Evolutionary conservation across 2,113 vertebrate genomes (phyloP).

Genomic region (Oceanites oceanicus): DNA sequence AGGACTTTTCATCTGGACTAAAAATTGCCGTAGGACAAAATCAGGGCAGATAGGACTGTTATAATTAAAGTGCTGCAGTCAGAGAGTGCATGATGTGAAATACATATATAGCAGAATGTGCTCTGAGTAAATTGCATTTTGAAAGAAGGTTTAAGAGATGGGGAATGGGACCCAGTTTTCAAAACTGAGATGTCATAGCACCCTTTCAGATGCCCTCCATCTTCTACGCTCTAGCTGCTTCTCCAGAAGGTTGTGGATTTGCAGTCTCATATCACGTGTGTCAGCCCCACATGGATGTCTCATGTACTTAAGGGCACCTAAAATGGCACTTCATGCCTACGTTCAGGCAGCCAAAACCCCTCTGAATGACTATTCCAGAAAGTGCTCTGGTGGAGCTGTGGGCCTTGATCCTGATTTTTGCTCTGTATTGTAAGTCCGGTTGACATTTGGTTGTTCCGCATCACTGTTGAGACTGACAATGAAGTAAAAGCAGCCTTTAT

Average conservation of each 20-base stretch:
- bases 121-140: background rate
- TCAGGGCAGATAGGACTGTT: background rate
- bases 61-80: background rate
- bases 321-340: background rate
- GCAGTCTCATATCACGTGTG: background rate
- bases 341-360: background rate
- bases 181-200: background rate
- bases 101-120: background rate
- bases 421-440: background rate
- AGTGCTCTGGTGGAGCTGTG: background rate
- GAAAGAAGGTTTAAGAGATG: background rate
- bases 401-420: background rate
- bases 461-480: background rate
- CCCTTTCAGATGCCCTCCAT: background rate
- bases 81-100: background rate
- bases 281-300: background rate
- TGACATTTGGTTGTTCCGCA: background rate
- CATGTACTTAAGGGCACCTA: background rate
- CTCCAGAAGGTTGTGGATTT: background rate
- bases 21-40: background rate
- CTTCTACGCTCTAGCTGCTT: background rate
- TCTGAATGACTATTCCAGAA: background rate
- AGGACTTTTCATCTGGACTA: background rate
- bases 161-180: background rate
- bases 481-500: background rate